phyloP scores from a whole-genome alignment of 2,888 invertebrate genomes.

The Thereva nobilitata region DNA sequence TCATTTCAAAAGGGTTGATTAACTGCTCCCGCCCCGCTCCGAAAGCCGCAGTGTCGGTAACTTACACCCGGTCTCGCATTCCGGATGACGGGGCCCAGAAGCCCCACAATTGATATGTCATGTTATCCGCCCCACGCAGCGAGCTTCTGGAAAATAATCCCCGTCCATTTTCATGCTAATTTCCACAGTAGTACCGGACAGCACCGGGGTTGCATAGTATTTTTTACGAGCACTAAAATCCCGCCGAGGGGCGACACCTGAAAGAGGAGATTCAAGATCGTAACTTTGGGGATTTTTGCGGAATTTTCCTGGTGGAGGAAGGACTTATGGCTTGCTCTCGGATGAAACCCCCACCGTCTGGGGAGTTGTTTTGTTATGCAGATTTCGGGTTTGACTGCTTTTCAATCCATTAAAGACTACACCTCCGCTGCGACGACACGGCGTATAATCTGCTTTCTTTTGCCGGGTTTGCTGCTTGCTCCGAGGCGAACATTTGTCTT shows the following conservation, averaged over 20 bases:
- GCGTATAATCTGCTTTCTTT: neutral
- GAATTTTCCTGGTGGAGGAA: too few species aligned
- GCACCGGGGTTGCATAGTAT: neutral
- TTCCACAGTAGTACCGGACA: neutral
- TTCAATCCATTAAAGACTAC: conserved; percentile 18
- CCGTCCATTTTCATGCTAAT: conserved; percentile 8
- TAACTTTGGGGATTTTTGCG: too few species aligned
- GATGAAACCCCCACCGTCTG: too few species aligned
- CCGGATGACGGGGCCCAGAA: conserved; percentile 7
- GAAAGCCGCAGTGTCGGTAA: too few species aligned
- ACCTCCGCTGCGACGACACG: conserved; percentile 12
- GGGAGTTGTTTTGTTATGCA: too few species aligned
- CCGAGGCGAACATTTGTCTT: conserved; percentile 30
- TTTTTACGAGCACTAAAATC: too few species aligned
- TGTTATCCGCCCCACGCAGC: conserved; percentile 24
- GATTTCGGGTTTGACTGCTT: conserved; percentile 17
- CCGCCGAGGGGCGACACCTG: too few species aligned
- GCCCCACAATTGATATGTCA: conserved; percentile 31
- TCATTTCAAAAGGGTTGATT: too few species aligned
- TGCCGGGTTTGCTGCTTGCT: conserved; percentile 15
- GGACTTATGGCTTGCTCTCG: too few species aligned
- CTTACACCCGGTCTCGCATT: too few species aligned
- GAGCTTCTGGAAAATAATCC: conserved; percentile 25
- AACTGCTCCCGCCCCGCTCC: too few species aligned
- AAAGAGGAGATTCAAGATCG: too few species aligned